phyloP scores from a whole-genome alignment of 2,797 vertebrate genomes.

The Megalops cyprinoides region DNA sequence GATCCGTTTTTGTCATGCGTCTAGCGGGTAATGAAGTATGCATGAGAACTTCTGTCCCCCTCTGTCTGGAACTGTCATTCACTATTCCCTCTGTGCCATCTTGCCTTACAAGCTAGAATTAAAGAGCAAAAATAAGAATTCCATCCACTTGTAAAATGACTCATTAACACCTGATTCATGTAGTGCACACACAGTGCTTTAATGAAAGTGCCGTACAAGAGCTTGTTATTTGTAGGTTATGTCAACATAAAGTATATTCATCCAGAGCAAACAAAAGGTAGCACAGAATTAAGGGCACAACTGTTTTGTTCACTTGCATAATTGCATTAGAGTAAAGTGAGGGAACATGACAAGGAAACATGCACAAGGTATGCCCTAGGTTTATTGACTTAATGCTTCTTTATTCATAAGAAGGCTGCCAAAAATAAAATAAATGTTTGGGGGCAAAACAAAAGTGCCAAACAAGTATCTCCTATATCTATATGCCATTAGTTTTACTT shows the following conservation, averaged over 20 bases:
- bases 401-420: too few species aligned
- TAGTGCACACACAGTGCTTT: background rate
- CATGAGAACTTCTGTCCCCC: constrained; percentile 79
- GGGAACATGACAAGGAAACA: constrained; percentile 63
- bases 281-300: constrained; percentile 52
- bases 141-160: constrained; percentile 30
- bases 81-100: constrained; percentile 57
- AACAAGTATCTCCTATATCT: too few species aligned
- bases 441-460: too few species aligned
- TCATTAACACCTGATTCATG: constrained; percentile 6
- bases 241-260: too few species aligned
- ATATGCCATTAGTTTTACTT: too few species aligned
- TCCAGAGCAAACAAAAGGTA: constrained; percentile 64
- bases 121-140: constrained; percentile 34
- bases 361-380: too few species aligned
- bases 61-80: constrained; percentile 61
- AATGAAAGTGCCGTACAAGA: background rate
- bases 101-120: background rate
- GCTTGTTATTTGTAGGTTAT: too few species aligned
- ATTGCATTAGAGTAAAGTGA: constrained; percentile 72
- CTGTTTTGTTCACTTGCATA: constrained; percentile 57
- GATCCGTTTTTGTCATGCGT: constrained; percentile 70
- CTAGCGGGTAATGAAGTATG: constrained; percentile 82
- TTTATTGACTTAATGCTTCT: too few species aligned
- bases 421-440: too few species aligned